phyloP scores from a whole-genome alignment of 2,888 invertebrate genomes.

The Microctonus hyperodae region DNA sequence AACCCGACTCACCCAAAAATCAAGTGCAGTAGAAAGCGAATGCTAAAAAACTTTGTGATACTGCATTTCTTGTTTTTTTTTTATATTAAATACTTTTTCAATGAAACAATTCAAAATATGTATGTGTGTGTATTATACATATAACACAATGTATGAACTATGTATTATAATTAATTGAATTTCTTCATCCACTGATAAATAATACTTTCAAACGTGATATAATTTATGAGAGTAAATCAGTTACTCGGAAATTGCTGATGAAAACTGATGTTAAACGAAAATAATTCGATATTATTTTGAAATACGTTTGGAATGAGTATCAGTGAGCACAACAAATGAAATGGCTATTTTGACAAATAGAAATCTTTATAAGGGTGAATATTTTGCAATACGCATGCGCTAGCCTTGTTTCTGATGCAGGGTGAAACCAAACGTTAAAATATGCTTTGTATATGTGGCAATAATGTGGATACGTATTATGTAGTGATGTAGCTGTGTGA shows the following conservation, averaged over 20 bases:
- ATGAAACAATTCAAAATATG: not conserved
- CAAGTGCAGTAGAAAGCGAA: slow-evolving; percentile 45
- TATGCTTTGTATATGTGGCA: no score
- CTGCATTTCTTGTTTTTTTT: slow-evolving; percentile 44
- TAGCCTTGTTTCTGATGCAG: no score
- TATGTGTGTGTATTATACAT: not conserved
- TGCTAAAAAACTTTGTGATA: slow-evolving; percentile 59
- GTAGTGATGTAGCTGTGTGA: no score
- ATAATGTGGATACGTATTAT: no score
- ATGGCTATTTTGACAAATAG: slow-evolving; percentile 11
- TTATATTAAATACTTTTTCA: not conserved
- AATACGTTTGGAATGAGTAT: not conserved
- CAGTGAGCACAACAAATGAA: not conserved
- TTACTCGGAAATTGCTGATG: not conserved
- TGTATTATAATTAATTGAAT: not conserved
- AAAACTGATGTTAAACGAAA: not conserved
- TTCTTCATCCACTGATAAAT: not conserved
- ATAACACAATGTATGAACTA: not conserved
- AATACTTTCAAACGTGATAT: not conserved
- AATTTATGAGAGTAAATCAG: no score
- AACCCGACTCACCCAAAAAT: slow-evolving; percentile 51
- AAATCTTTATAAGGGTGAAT: not conserved
- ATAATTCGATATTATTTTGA: not conserved
- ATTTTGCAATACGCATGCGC: slow-evolving; percentile 4
- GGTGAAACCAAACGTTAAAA: no score